These are phyloP conservation scores for Batillaria attramentaria DNA, from an alignment of 1,140 invertebrate species.

Conservation along the genomic window DNA sequence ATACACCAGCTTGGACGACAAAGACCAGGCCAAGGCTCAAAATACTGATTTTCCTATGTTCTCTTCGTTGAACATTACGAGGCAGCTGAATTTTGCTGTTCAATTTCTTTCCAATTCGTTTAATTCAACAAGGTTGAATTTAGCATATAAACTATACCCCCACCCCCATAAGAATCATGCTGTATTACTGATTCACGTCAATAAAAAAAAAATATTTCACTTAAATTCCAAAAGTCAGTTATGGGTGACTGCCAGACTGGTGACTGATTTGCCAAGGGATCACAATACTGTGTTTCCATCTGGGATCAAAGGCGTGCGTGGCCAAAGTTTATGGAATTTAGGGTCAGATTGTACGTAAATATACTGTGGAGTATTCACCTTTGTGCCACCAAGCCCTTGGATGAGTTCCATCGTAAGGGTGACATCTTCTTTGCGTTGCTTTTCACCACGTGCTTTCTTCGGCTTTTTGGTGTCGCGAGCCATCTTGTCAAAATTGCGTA, in stretches of 20 bases:
- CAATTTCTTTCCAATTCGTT: too few species aligned
- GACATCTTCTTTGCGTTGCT: not conserved
- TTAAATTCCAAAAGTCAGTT: not conserved
- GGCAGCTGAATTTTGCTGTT: too few species aligned
- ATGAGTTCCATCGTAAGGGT: conserved; percentile 25
- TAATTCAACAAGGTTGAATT: too few species aligned
- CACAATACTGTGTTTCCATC: not conserved
- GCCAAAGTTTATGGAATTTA: conserved; percentile 1
- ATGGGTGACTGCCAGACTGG: not conserved
- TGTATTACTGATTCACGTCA: not conserved
- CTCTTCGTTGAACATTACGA: too few species aligned
- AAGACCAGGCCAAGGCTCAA: too few species aligned
- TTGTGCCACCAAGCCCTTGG: conserved; percentile 44
- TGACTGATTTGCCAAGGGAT: not conserved
- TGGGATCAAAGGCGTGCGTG: not conserved
- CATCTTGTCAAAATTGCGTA: too few species aligned
- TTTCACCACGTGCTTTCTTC: conserved; percentile 14
- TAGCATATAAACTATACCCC: too few species aligned
- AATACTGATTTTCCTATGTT: too few species aligned
- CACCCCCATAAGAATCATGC: too few species aligned
- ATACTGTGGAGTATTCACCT: too few species aligned
- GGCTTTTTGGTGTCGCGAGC: not conserved
- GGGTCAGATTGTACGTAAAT: too few species aligned
- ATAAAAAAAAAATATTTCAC: not conserved
- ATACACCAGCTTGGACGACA: too few species aligned